Conservation (phyloP, 2,113 vertebrate genomes). For the Hypomesus transpacificus region DNA sequence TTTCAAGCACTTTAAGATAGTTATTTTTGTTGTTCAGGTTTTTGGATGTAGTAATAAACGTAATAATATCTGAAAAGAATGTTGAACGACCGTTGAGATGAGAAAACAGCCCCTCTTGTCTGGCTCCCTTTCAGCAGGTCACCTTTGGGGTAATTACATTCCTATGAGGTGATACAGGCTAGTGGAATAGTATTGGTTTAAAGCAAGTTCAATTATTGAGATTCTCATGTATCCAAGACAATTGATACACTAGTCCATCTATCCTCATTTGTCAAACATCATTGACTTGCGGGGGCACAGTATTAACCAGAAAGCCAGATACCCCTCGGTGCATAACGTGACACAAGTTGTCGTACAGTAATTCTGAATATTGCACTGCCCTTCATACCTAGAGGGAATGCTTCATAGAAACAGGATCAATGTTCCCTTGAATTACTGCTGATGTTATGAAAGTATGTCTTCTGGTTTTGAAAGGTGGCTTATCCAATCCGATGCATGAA, state of each 20-base stretch:
- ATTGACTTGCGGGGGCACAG: too few relatives aligned
- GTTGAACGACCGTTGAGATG: too few relatives aligned
- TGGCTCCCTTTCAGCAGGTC: not conserved
- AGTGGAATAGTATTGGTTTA: not conserved
- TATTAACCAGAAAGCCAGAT: not conserved
- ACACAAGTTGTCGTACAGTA: not conserved
- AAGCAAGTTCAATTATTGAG: not conserved
- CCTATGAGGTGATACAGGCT: not conserved
- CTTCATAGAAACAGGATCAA: not conserved
- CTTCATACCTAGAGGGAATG: not conserved
- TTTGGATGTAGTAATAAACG: too few relatives aligned
- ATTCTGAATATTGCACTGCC: not conserved
- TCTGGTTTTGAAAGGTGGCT: not conserved
- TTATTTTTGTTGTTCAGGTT: too few relatives aligned
- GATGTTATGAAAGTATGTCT: not conserved
- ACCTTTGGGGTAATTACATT: not conserved
- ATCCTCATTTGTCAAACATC: too few relatives aligned
- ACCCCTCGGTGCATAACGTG: not conserved
- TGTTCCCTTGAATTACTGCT: constrained; percentile 2
- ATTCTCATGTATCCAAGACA: not conserved
- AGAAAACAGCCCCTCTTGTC: constrained; percentile 11
- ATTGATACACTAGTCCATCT: not conserved
- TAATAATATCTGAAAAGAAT: too few relatives aligned
- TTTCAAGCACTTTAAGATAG: too few relatives aligned
- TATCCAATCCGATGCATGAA: not conserved